Conservation (phyloP, 2,888 invertebrate genomes). For the Nasonia oneida region DNA sequence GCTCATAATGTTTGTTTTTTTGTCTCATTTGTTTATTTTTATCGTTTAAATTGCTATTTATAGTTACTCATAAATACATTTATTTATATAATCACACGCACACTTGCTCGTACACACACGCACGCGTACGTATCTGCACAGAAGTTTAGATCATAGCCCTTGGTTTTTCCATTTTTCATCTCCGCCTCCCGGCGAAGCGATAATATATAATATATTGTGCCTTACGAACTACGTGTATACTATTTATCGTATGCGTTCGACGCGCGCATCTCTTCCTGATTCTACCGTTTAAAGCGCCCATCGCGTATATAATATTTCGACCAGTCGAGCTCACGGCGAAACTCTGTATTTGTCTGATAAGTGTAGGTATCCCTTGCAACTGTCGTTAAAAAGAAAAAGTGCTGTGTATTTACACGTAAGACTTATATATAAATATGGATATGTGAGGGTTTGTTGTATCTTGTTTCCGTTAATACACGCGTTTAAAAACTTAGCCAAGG, state of each 20-base stretch:
- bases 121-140: constrained; percentile 45
- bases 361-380: constrained; percentile 35
- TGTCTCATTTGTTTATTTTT: constrained; percentile 29
- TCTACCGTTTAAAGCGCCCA: constrained; percentile 14
- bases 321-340: constrained; percentile 25
- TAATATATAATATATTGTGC: constrained; percentile 38
- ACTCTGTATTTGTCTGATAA: constrained; percentile 23
- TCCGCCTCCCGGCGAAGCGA: constrained; percentile 41
- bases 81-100: constrained; percentile 62
- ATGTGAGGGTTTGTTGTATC: constrained; percentile 54
- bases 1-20: constrained; percentile 53
- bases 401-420: constrained; percentile 56
- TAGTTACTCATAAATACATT: constrained; percentile 66
- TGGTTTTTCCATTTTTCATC: constrained; percentile 49
- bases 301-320: constrained; percentile 26
- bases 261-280: constrained; percentile 13
- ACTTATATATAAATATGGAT: constrained; percentile 58
- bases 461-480: constrained; percentile 11
- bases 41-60: constrained; percentile 64
- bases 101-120: constrained; percentile 34
- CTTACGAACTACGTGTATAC: constrained; percentile 60
- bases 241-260: constrained; percentile 49
- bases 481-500: constrained; percentile 1
- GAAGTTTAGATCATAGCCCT: constrained; percentile 65
- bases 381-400: constrained; percentile 48